phyloP scores from a whole-genome alignment of 2,113 vertebrate species.

The Pica pica region DNA sequence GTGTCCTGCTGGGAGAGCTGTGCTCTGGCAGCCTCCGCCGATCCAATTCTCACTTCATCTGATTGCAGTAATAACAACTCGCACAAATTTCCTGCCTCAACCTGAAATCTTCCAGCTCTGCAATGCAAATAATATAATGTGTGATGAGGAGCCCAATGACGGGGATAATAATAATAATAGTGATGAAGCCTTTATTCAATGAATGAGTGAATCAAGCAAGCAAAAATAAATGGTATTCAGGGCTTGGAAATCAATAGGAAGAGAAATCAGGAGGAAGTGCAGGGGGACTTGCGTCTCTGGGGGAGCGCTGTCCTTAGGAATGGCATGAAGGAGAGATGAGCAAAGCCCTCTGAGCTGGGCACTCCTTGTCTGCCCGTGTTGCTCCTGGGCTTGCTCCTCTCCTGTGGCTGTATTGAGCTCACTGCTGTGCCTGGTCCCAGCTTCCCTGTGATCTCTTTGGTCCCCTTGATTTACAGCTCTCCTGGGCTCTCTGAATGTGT shows the following conservation, averaged over 20 bases:
- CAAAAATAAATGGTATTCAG: conserved; percentile 60
- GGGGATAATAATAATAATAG: conserved; percentile 65
- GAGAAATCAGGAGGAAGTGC: conserved; percentile 26
- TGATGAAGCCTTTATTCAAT: conserved; percentile 70
- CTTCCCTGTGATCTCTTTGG: conserved; percentile 11
- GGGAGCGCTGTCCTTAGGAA: neutral
- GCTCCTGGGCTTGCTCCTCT: neutral
- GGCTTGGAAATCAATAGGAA: conserved; percentile 37
- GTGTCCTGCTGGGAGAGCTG: conserved; percentile 49
- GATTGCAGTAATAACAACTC: conserved; percentile 74
- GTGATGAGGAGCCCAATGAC: conserved; percentile 61
- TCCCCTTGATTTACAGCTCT: conserved; percentile 41
- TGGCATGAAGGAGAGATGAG: neutral
- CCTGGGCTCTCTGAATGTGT: conserved; percentile 23
- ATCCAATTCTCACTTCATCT: conserved; percentile 71
- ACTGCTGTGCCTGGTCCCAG: neutral
- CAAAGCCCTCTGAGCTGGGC: neutral
- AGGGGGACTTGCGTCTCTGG: neutral
- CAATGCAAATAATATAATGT: conserved; percentile 73
- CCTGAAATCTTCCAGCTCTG: conserved; percentile 71
- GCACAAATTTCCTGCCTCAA: conserved; percentile 67
- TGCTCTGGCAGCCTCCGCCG: conserved; percentile 26
- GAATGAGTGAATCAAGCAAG: conserved; percentile 67
- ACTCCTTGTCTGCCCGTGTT: accelerated
- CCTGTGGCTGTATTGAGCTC: neutral